phyloP scores from a whole-genome alignment of 1,140 invertebrate genomes.

The Hypsibius dujardini region DNA sequence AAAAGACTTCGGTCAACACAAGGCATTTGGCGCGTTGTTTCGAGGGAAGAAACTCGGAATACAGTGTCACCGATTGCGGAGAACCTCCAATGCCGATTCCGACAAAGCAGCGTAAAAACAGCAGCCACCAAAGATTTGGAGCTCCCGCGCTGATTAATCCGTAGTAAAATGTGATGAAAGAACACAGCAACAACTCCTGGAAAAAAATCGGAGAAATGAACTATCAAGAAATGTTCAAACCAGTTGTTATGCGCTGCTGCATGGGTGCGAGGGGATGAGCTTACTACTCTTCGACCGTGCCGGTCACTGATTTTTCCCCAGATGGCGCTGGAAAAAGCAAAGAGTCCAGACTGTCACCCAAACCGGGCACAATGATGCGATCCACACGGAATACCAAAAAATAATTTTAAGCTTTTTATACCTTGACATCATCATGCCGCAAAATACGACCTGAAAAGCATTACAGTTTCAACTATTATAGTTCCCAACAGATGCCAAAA shows the following conservation, averaged over 20 bases:
- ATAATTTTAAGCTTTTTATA: neutral
- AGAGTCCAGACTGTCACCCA: neutral
- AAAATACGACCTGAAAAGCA: constrained; percentile 59
- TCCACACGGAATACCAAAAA: neutral
- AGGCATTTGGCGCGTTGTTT: constrained; percentile 84
- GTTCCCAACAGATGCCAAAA: constrained; percentile 22
- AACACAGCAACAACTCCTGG: constrained; percentile 65
- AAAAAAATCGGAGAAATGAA: constrained; percentile 26
- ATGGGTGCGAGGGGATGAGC: constrained; percentile 16
- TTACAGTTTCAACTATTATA: constrained; percentile 19
- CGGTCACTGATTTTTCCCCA: constrained; percentile 87
- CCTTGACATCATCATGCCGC: constrained; percentile 70
- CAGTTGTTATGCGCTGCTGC: no score
- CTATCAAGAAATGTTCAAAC: no score
- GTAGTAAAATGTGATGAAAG: constrained; percentile 71
- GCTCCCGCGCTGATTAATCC: constrained; percentile 72
- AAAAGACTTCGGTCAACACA: constrained; percentile 83
- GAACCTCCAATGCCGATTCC: constrained; percentile 91
- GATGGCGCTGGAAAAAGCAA: constrained; percentile 45
- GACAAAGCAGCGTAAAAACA: constrained; percentile 69
- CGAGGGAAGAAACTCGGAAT: constrained; percentile 81
- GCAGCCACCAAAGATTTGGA: constrained; percentile 72
- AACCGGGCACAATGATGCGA: no score
- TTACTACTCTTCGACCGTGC: constrained; percentile 70
- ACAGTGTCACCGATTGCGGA: constrained; percentile 90